A percentile compares a stretch with the other conserved stretches of the same genome.
These are phyloP conservation scores for Phalera bucephala DNA, from an alignment of 2,888 invertebrate genomes.

Conservation along the genomic window DNA sequence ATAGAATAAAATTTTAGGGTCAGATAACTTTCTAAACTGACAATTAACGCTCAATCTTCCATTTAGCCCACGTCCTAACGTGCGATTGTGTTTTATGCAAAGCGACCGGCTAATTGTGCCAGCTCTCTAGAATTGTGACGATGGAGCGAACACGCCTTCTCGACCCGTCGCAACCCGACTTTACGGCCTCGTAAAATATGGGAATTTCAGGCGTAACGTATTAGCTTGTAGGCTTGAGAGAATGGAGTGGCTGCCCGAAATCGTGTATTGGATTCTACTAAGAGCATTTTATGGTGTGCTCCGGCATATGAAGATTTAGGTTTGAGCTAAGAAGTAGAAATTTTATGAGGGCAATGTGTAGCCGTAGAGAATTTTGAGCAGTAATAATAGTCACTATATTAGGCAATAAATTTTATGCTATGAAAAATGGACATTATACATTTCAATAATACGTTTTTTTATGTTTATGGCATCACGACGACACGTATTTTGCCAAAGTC, in stretches of 20 bases:
- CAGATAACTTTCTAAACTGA: too few species aligned
- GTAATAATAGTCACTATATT: too few species aligned
- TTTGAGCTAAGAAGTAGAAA: too few species aligned
- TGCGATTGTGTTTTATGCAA: slow-evolving; percentile 62
- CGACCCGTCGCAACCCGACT: slow-evolving; percentile 35
- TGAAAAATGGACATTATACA: too few species aligned
- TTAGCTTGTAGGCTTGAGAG: slow-evolving; percentile 6
- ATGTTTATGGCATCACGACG: too few species aligned
- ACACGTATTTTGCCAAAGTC: too few species aligned
- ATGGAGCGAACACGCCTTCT: slow-evolving; percentile 49
- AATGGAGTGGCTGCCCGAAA: background rate
- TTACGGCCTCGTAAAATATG: slow-evolving; percentile 44
- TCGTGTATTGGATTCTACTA: slow-evolving; percentile 23
- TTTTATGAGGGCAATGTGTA: too few species aligned
- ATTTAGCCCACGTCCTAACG: slow-evolving; percentile 29
- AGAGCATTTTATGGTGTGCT: slow-evolving; percentile 20
- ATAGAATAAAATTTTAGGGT: too few species aligned
- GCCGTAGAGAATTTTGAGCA: too few species aligned
- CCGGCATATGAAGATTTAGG: too few species aligned
- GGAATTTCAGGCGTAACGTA: slow-evolving; percentile 25
- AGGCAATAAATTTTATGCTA: too few species aligned
- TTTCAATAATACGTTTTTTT: too few species aligned
- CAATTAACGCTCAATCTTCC: slow-evolving; percentile 23
- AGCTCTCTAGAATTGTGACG: slow-evolving; percentile 49
- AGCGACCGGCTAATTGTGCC: slow-evolving; percentile 65